Base-by-base conservation (phyloP, 2,888 invertebrate species). In the Limenitis camilla region DNA sequence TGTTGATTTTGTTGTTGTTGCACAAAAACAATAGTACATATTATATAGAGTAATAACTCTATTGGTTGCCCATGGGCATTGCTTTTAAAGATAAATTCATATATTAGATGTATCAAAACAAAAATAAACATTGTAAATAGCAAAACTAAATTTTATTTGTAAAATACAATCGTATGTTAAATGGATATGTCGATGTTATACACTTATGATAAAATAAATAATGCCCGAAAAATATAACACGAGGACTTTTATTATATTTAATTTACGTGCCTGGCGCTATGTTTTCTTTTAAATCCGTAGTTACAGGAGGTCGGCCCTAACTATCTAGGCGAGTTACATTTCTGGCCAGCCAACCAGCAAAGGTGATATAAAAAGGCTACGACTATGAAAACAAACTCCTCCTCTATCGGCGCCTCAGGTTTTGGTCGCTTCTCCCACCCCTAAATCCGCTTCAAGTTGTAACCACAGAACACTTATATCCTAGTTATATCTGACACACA, bases 151-250 rank as follows among this genome's bases (percentile, higher is more conserved):
- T 78, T 76, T 81, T 81, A 84, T 85, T 83, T 83, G 81, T 83
- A 83, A 81, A 79, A 76, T 69, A 66, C 61, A 63, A 60, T 66
- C 69, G 71, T 80, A 77, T 77, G 75, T 81, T 78, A 77, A 81
- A 77, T 80, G 83, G 79, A 81, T 77, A 81, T 74, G 81, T 85
- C 79, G 84, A 82, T 86, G 86, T 85, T 83, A 85, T 83, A 85
- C 81, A 84, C 75, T 74, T 81, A 81, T 73, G 69, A 74, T 77
- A 65, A 68, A 76, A 78, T 79, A 78, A 85, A 80, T 75, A 75
- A 78, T 68, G 78, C 79, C 76, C 76, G 64, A 65, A 63, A 59
- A 32, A 29, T 46, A 11, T 19, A 39, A 33, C 5, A 50, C 1
- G 31, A 31, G 10, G 30, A 9, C 5, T 3, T 32, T 39, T 39